Base-by-base conservation (phyloP, 1,140 invertebrate species). In the Dendroctonus ponderosae region DNA sequence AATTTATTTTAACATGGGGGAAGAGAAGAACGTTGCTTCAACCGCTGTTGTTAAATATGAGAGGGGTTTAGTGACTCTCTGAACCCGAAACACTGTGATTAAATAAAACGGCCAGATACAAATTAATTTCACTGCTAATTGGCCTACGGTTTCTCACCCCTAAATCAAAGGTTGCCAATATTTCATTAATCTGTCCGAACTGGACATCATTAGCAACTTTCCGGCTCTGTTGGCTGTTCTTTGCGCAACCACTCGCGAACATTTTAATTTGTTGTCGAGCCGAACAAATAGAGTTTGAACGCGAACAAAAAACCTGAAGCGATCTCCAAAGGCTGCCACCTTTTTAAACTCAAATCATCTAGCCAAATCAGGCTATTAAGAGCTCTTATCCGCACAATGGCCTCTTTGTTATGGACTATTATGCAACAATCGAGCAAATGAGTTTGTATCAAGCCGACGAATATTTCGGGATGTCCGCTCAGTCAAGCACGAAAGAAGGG, bases 1-100 rank as follows among this genome's bases (percentile, higher is more conserved):
- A 76, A 76, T 76, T 76, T 75, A 65, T 65, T 71, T 74, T 75
- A 74, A 66, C 67, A 61, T 67, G 68, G 61, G 59, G 42, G 15
- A 26, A 26, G 26, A 26, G 48, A 50, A 50, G n/a, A 59, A 57
- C 68, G 56, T 67, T 67, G 67, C 71, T 69, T 69, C 48, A 42
- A 62, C 59, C 59, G 59, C 59, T 60, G 42, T 49, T 51, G 59
- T 63, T 63, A 63, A 63, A 63, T 54, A 63, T 26, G 51, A 53
- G 46, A 43, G 52, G 61, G 51, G 48, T 54, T 48, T 15, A 46
- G 43, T 60, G 39, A 60, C 50, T 60, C 14, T 60, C 15, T 46
- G 52, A 46, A 46, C 9, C 39, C 38, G 58, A 58, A 58, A 58
- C 56, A 48, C 38, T 12, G 48, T 60, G 37, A 60, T 60, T 60